Percentiles rank a stretch among this genome's conserved stretches.
phyloP scores from a whole-genome alignment of 2,797 vertebrate genomes.

The Coendou prehensilis region DNA sequence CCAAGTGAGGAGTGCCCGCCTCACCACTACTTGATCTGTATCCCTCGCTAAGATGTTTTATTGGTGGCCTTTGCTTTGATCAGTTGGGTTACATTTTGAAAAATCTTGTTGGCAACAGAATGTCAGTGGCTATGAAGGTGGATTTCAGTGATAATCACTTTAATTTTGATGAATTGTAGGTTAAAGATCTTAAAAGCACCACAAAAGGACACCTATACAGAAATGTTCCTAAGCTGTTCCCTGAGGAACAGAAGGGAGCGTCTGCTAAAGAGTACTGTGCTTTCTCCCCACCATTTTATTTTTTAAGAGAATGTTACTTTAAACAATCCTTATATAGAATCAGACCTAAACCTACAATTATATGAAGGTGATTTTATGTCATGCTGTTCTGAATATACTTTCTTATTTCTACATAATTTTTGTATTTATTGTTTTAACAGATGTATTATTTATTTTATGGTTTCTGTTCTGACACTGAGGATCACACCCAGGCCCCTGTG shows the following conservation, averaged over 20 bases:
- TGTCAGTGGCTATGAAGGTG: slow-evolving; percentile 56
- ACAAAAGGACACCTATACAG: background rate
- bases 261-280: background rate
- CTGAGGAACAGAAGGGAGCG: background rate
- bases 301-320: slow-evolving; percentile 21
- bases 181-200: slow-evolving; percentile 47
- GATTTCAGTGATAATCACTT: slow-evolving; percentile 57
- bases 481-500: background rate
- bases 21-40: background rate
- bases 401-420: slow-evolving; percentile 7
- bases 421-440: slow-evolving; percentile 29
- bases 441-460: background rate
- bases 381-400: background rate
- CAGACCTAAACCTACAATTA: background rate
- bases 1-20: background rate
- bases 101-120: slow-evolving; percentile 63
- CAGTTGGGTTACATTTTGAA: slow-evolving; percentile 65
- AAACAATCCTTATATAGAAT: background rate
- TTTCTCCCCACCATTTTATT: background rate
- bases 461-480: background rate
- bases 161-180: slow-evolving; percentile 50
- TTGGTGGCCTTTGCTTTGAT: slow-evolving; percentile 49
- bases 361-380: background rate
- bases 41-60: background rate
- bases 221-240: background rate